Conservation (phyloP, 2,888 invertebrate species). For the Tinea pellionella region DNA sequence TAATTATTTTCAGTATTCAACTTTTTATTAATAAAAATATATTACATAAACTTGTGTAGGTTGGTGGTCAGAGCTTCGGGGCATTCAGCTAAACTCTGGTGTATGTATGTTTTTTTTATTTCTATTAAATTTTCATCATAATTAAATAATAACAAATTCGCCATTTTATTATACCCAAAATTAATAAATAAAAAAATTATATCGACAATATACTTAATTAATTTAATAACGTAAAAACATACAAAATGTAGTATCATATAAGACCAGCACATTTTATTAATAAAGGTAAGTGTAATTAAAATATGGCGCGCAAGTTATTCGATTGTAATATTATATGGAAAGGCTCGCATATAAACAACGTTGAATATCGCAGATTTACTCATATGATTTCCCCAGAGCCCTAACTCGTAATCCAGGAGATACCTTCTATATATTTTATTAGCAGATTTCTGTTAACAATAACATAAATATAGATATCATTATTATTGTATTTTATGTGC, state of each 20-base stretch:
- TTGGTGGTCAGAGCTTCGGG: no score
- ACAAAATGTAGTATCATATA: no score
- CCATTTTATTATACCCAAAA: no score
- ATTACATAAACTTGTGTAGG: no score
- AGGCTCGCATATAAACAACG: conserved; percentile 15
- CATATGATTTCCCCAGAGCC: conserved; percentile 42
- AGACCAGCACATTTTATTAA: not conserved
- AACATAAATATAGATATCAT: not conserved
- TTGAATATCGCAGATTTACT: conserved; percentile 29
- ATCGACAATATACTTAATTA: no score
- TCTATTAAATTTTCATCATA: no score
- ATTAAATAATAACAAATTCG: no score
- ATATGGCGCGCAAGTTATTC: not conserved
- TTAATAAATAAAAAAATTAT: no score
- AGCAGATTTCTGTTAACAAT: not conserved
- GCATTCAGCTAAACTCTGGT: no score
- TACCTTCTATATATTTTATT: not conserved
- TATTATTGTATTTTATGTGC: not conserved
- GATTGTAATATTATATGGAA: not conserved
- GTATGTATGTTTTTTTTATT: no score
- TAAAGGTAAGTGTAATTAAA: not conserved
- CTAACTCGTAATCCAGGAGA: not conserved
- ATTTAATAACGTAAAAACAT: no score
- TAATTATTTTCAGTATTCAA: not conserved
- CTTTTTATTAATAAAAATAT: not conserved